Evolutionary conservation across 2,113 vertebrate genomes (phyloP).

Genomic region (Thamnophis sirtalis): DNA sequence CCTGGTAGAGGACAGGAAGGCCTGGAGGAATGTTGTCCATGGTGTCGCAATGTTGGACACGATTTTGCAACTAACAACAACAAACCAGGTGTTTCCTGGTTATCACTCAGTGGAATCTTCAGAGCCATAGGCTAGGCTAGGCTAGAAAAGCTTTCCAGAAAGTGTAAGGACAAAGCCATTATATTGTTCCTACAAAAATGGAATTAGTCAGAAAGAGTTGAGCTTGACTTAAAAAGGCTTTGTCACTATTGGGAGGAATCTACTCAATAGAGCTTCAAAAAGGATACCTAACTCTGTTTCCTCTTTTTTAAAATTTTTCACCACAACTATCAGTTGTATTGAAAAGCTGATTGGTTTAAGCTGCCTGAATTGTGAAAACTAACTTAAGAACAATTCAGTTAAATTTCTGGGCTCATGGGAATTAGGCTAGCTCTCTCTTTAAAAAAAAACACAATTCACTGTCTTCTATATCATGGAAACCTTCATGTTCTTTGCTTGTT

Average conservation of each 20-base stretch:
- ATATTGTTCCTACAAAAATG: background rate
- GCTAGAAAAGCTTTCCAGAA: background rate
- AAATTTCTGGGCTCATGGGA: too few relatives aligned
- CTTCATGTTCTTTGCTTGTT: background rate
- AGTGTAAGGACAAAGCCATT: background rate
- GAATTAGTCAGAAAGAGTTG: background rate
- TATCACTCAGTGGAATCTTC: background rate
- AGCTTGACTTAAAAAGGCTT: background rate
- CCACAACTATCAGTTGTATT: background rate
- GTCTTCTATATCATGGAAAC: background rate
- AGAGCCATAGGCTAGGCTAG: background rate
- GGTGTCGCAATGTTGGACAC: too few relatives aligned
- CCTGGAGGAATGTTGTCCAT: too few relatives aligned
- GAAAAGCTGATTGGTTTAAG: background rate
- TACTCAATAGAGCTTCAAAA: background rate
- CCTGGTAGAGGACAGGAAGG: too few relatives aligned
- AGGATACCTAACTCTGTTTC: too few relatives aligned
- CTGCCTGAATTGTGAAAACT: background rate
- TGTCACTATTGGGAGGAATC: background rate
- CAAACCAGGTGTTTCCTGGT: background rate
- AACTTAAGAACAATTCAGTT: background rate
- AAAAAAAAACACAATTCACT: background rate
- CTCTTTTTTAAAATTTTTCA: background rate
- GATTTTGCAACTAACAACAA: too few relatives aligned
- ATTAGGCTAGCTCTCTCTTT: background rate